These are phyloP conservation scores for Prochilodus magdalenae DNA, from an alignment of 2,113 vertebrate genomes.

Conservation along the genomic window DNA sequence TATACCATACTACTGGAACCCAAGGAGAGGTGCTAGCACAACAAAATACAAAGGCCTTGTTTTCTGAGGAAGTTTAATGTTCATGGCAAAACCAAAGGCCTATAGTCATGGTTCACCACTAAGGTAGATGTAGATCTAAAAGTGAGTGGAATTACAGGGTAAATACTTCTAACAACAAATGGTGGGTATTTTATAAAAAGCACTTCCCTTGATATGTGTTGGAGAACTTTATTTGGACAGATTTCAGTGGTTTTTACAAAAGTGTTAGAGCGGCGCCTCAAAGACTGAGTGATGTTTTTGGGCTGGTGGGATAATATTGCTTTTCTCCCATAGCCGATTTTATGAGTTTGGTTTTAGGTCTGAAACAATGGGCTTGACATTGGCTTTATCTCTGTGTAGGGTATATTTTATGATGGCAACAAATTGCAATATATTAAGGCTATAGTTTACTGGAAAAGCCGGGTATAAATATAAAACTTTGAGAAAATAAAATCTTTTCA, in stretches of 20 bases:
- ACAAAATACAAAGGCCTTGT: too few relatives aligned
- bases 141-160: too few relatives aligned
- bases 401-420: neutral
- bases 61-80: too few relatives aligned
- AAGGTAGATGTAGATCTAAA: too few relatives aligned
- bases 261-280: neutral
- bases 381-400: neutral
- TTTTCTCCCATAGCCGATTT: neutral
- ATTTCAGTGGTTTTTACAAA: neutral
- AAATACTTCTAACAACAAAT: too few relatives aligned
- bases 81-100: too few relatives aligned
- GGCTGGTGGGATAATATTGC: neutral
- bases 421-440: neutral
- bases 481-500: neutral
- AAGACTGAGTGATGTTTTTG: neutral
- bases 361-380: neutral
- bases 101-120: too few relatives aligned
- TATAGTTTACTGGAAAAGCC: neutral
- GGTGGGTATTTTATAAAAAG: neutral
- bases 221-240: neutral
- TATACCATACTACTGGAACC: too few relatives aligned
- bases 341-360: neutral
- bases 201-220: neutral
- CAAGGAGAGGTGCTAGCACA: too few relatives aligned
- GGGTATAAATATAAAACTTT: neutral